phyloP scores from a whole-genome alignment of 2,888 invertebrate genomes.

The Syrista parreyssii region DNA sequence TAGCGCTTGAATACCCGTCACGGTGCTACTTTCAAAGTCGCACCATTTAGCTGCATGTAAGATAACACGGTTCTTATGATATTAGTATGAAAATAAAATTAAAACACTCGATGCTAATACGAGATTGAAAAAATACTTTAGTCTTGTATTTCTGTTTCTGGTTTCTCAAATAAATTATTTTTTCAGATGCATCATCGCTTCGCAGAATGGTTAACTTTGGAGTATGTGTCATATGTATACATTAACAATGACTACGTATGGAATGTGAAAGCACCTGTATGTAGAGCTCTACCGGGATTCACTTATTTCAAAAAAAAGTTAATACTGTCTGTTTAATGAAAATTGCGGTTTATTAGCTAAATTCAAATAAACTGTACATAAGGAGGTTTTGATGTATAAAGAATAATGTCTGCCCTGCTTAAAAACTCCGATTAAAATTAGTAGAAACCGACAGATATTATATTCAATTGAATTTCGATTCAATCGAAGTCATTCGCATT shows the following conservation, averaged over 20 bases:
- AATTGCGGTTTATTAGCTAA: background rate
- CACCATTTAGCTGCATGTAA: background rate
- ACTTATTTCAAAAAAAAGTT: too few species aligned
- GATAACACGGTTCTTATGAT: background rate
- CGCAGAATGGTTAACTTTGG: background rate
- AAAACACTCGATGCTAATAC: background rate
- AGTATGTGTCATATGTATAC: background rate
- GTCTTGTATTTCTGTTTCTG: background rate
- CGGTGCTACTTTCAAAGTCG: background rate
- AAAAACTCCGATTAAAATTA: too few species aligned
- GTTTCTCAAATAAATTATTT: background rate
- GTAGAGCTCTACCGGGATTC: background rate
- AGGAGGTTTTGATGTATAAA: too few species aligned
- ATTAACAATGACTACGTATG: background rate
- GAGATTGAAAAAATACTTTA: background rate
- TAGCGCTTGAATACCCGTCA: background rate
- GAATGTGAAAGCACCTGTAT: background rate
- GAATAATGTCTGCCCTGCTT: too few species aligned
- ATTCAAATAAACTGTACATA: background rate
- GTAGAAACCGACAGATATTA: too few species aligned
- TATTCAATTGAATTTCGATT: too few species aligned
- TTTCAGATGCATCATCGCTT: background rate
- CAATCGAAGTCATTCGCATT: too few species aligned
- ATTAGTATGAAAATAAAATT: background rate
- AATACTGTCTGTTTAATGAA: background rate